Base-by-base conservation (phyloP, 2,888 invertebrate genomes). In the Drosophila phalerata region DNA sequence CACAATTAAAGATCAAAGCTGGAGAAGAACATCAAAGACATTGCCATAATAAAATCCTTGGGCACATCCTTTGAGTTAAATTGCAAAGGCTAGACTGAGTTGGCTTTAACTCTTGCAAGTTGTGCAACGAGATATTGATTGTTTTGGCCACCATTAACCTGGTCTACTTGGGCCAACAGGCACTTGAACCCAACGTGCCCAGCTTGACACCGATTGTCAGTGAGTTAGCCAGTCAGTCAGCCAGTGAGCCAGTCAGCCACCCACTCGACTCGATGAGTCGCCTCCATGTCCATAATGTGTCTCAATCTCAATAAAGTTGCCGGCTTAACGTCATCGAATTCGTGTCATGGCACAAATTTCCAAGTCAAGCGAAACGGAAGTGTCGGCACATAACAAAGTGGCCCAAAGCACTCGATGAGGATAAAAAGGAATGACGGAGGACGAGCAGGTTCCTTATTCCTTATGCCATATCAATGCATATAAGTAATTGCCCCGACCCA, bases 261-360 rank as follows among this genome's bases (percentile, higher is more conserved):
- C 66, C 79, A 88, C 88, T 75, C 66, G 69, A 82, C 77, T 85
- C 85, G 69, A 74, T 81, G 78, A 69, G 76, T 48, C 58, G 69
- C 73, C 65, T 65, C 43, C 87, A 76, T 85, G 83, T 89, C 85
- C 89, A 88, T 90, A 77, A 88, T 81, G 85, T 86, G 83, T 85
- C 85, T 85, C 79, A 87, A 80, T 86, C 89, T 80, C 77, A 81
- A 86, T 85, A 86, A 86, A 86, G 85, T 83, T 78, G 79, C 76
- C 63, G 71, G 53, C 67, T 70, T 66, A 73, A 58, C 69, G 82
- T 70, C 77, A 71, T 69, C 58, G 65, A 81, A 90, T 83, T 73
- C 87, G 77, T 90, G 89, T 83, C 89, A 90, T 89, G 89, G 89
- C 90, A 90, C 89, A 76, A 81, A 88, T 88, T 74, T 68, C 45